These are phyloP conservation scores for Aphidoletes aphidimyza DNA, from an alignment of 2,888 invertebrate species.

Conservation along the genomic window DNA sequence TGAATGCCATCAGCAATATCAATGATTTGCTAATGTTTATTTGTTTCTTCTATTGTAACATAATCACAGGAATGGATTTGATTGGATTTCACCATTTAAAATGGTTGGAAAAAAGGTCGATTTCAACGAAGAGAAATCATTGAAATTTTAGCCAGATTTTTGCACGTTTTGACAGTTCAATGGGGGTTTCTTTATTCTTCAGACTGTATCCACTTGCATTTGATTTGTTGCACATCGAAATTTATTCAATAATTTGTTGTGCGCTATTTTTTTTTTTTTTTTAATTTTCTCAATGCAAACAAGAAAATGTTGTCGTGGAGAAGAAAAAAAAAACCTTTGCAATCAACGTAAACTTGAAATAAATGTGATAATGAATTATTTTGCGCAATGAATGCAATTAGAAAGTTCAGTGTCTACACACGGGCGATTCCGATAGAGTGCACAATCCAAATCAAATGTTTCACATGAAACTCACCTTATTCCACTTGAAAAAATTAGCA, in stretches of 20 bases:
- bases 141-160: too few species aligned
- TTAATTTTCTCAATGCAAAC: neutral
- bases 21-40: neutral
- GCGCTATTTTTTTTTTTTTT: neutral
- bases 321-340: neutral
- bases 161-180: too few species aligned
- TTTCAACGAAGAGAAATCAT: too few species aligned
- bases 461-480: neutral
- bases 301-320: neutral
- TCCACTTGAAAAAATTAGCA: neutral
- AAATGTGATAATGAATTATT: neutral
- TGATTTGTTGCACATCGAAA: neutral
- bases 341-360: neutral
- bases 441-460: constrained; percentile 17
- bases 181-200: too few species aligned
- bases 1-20: neutral
- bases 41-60: neutral
- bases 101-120: too few species aligned
- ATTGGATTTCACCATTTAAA: too few species aligned
- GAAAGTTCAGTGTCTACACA: constrained; percentile 10
- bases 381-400: constrained; percentile 21
- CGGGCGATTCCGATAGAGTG: constrained; percentile 6
- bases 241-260: neutral
- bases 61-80: too few species aligned
- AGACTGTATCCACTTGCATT: too few species aligned